Conservation (phyloP, 2,113 vertebrate species). For the Sinocyclocheilus grahami region DNA sequence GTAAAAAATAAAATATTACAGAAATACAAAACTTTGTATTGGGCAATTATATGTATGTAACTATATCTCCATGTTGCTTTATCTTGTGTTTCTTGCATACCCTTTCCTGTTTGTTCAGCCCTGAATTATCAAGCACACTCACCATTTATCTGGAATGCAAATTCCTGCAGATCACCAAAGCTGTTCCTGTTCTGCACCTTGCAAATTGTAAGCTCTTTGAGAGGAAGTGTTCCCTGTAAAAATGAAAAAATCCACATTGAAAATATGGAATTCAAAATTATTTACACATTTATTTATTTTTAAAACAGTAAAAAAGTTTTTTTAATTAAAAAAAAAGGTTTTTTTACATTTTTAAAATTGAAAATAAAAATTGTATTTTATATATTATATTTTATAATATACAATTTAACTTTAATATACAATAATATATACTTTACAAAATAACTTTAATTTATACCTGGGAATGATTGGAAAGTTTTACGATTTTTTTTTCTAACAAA, state of each 20-base stretch:
- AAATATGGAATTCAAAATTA: no score
- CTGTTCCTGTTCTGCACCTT: conserved; percentile 74
- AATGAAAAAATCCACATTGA: no score
- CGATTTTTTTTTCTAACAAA: not conserved
- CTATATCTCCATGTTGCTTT: not conserved
- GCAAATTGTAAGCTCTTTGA: conserved; percentile 84
- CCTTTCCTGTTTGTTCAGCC: not conserved
- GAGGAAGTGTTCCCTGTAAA: conserved; percentile 85
- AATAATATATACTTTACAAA: no score
- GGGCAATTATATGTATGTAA: not conserved
- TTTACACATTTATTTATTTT: no score
- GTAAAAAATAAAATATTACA: no score
- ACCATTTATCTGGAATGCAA: conserved; percentile 90
- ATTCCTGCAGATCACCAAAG: conserved; percentile 72
- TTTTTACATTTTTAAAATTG: no score
- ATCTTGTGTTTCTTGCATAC: conserved; percentile 23
- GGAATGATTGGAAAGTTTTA: not conserved
- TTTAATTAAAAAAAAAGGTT: no score
- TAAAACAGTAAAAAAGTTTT: no score
- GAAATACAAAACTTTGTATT: not conserved
- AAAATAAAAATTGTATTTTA: no score
- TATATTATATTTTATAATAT: no score
- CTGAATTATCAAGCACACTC: conserved; percentile 43
- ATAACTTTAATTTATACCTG: not conserved
- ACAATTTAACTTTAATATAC: no score